Percentiles rank a stretch among this genome's conserved stretches.
Conservation (phyloP, 2,797 vertebrate species). For the Sciurus vulgaris region DNA sequence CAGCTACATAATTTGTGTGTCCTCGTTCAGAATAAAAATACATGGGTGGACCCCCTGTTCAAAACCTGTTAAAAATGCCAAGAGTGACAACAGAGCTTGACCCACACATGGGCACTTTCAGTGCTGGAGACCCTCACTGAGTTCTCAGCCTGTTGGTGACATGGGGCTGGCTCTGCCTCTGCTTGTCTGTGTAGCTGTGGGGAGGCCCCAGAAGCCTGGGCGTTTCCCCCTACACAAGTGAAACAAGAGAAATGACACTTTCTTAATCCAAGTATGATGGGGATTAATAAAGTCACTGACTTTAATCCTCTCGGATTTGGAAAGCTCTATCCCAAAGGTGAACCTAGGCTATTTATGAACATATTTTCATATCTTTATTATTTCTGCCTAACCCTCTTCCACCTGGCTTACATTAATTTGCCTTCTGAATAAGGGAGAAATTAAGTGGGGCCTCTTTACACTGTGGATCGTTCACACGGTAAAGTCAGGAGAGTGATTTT, state of each 20-base stretch:
- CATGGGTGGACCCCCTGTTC: neutral
- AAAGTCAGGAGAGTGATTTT: neutral
- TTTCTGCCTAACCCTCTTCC: neutral
- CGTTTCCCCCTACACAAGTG: neutral
- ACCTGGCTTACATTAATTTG: neutral
- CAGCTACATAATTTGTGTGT: neutral
- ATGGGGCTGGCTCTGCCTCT: fast-evolving
- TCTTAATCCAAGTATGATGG: neutral
- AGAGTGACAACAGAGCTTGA: neutral
- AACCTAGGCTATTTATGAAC: conserved; percentile 9
- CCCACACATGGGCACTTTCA: fast-evolving
- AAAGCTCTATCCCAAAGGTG: neutral
- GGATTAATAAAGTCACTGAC: neutral
- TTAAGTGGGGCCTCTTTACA: neutral
- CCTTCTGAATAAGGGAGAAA: conserved; percentile 11
- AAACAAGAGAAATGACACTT: neutral
- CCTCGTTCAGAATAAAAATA: neutral
- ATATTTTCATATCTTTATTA: neutral
- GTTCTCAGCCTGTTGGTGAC: fast-evolving
- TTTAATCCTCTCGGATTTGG: neutral
- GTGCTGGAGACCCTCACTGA: fast-evolving
- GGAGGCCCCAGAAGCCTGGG: neutral
- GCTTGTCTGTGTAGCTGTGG: neutral
- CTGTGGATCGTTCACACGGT: neutral
- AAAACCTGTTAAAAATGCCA: neutral